A percentile compares a stretch with the other conserved stretches of the same genome.
Conservation (phyloP, 2,888 invertebrate species). For the Dryocosmus kuriphilus region DNA sequence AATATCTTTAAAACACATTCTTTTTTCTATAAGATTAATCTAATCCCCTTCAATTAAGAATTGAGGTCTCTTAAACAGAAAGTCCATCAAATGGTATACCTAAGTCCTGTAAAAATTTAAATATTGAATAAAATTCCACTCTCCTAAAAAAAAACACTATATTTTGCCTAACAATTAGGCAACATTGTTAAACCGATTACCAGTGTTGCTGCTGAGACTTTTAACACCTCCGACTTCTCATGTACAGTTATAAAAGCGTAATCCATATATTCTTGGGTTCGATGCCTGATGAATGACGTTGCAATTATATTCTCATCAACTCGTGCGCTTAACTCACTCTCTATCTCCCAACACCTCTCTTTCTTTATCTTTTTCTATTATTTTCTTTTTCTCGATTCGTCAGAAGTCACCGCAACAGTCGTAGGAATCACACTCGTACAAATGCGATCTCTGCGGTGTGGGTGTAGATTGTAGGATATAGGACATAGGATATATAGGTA, state of each 20-base stretch:
- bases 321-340: conserved; percentile 45
- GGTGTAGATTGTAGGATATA: not conserved
- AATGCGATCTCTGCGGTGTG: conserved; percentile 25
- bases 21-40: no score
- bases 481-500: not conserved
- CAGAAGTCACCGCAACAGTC: conserved; percentile 41
- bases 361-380: not conserved
- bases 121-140: no score
- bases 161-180: not conserved
- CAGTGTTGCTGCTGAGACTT: conserved; percentile 3
- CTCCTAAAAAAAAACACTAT: not conserved
- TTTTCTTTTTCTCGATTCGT: conserved; percentile 41
- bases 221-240: conserved; percentile 35
- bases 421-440: not conserved
- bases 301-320: conserved; percentile 64
- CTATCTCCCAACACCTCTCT: conserved; percentile 43
- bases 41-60: no score
- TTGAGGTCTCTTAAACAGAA: no score
- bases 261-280: conserved; percentile 43
- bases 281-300: conserved; percentile 69
- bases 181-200: conserved; percentile 11
- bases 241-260: conserved; percentile 35
- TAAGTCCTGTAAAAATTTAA: no score
- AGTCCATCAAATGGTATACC: no score
- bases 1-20: no score